phyloP scores from a whole-genome alignment of 35 echinoderm and acorn worm species.

The Ophioderma brevispina region DNA sequence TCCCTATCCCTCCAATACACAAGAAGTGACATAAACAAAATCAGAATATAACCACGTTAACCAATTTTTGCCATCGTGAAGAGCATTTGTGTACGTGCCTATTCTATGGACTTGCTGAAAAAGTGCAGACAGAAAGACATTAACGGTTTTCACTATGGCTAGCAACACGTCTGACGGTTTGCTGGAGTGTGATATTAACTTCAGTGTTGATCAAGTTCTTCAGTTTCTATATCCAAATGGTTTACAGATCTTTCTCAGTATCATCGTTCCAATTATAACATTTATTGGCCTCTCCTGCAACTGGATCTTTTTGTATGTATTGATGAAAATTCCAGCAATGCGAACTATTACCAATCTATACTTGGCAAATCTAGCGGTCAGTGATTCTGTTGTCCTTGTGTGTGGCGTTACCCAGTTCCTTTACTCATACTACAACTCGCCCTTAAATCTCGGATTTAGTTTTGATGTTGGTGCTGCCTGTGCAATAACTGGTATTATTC shows the following conservation, averaged over 20 bases:
- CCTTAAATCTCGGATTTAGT: not conserved
- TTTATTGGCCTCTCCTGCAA: not conserved
- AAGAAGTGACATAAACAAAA: too few relatives aligned
- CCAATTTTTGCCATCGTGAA: too few relatives aligned
- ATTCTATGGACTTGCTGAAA: too few relatives aligned
- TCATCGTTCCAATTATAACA: not conserved
- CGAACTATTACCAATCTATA: not conserved
- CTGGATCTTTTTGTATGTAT: not conserved
- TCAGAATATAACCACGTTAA: too few relatives aligned
- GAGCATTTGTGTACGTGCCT: too few relatives aligned
- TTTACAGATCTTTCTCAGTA: not conserved
- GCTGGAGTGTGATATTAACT: too few relatives aligned
- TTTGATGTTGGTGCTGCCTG: not conserved
- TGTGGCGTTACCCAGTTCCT: not conserved
- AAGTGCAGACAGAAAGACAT: too few relatives aligned
- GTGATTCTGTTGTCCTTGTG: not conserved
- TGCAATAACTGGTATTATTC: not conserved
- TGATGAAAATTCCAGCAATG: not conserved
- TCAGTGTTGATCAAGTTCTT: too few relatives aligned
- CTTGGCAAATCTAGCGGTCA: not conserved
- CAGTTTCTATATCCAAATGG: too few relatives aligned
- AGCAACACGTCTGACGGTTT: too few relatives aligned
- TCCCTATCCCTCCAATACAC: too few relatives aligned
- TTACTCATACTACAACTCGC: not conserved
- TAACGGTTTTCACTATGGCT: too few relatives aligned